These are phyloP conservation scores for Scophthalmus maximus DNA, from an alignment of 2,113 vertebrate species.

Conservation along the genomic window DNA sequence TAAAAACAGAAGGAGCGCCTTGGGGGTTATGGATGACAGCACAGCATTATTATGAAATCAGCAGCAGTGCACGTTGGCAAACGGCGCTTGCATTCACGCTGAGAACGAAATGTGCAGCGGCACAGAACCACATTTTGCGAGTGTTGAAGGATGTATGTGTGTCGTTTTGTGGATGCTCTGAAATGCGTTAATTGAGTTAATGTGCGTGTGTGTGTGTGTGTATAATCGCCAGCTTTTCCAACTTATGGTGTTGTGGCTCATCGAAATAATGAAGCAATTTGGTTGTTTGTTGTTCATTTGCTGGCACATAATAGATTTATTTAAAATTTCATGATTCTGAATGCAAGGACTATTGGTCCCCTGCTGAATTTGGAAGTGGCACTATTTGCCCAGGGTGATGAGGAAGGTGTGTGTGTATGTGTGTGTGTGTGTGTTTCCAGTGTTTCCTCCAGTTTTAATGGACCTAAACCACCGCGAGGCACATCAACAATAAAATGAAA, in stretches of 20 bases:
- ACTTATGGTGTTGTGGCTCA: constrained; percentile 18
- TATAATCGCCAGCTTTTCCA: constrained; percentile 24
- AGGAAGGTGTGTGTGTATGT: constrained; percentile 13
- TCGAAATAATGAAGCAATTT: constrained; percentile 31
- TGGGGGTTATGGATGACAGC: constrained; percentile 45
- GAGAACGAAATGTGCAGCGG: constrained; percentile 38
- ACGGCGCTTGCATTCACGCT: constrained; percentile 33
- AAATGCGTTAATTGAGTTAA: constrained; percentile 60
- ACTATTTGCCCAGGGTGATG: constrained; percentile 30
- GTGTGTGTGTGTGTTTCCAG: constrained; percentile 5
- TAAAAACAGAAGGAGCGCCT: constrained; percentile 9
- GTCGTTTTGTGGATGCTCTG: constrained; percentile 24
- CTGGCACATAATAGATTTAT: constrained; percentile 57
- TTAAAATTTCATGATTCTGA: constrained; percentile 66
- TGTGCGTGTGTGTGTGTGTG: not conserved
- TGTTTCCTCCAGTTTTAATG: not conserved
- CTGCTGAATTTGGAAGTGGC: constrained; percentile 26
- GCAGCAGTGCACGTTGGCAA: constrained; percentile 20
- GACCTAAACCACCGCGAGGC: not conserved
- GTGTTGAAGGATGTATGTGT: constrained; percentile 61
- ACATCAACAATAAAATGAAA: not conserved
- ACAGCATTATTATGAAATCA: constrained; percentile 35
- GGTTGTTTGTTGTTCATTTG: constrained; percentile 49
- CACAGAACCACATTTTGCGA: constrained; percentile 43
- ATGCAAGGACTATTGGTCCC: constrained; percentile 23